Evolutionary conservation across 2,113 vertebrate species (phyloP).

Genomic region (Fregata magnificens): DNA sequence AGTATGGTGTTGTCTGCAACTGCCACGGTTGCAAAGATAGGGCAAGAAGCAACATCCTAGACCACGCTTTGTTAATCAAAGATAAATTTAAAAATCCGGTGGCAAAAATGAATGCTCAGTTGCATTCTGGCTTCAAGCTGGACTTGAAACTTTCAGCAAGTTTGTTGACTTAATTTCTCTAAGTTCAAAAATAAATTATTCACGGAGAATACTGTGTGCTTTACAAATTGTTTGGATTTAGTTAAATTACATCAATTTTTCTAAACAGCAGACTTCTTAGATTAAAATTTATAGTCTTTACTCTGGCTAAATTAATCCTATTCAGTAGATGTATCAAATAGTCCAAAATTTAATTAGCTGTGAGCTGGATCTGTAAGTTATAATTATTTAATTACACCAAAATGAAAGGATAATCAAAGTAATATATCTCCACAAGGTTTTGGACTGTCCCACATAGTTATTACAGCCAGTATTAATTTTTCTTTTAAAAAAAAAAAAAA

Average conservation of each 20-base stretch:
- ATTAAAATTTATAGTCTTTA: slow-evolving; percentile 53
- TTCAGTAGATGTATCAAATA: slow-evolving; percentile 37
- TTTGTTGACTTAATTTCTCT: slow-evolving; percentile 37
- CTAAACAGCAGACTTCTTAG: slow-evolving; percentile 29
- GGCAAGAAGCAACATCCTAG: neutral
- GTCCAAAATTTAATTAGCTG: slow-evolving; percentile 69
- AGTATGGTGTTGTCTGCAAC: neutral
- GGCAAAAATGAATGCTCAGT: neutral
- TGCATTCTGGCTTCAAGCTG: neutral
- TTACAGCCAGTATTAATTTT: slow-evolving; percentile 1
- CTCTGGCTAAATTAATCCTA: slow-evolving; percentile 60
- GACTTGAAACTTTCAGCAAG: neutral
- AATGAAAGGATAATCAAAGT: slow-evolving; percentile 67
- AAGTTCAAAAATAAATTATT: slow-evolving; percentile 34
- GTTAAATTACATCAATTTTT: slow-evolving; percentile 54
- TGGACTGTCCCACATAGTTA: slow-evolving; percentile 2
- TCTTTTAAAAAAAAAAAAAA: neutral
- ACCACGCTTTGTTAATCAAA: neutral
- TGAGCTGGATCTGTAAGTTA: slow-evolving; percentile 56
- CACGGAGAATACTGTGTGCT: neutral
- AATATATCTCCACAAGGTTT: slow-evolving; percentile 54
- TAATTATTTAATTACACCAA: slow-evolving; percentile 73
- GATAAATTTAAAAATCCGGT: neutral
- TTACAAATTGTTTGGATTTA: slow-evolving; percentile 50
- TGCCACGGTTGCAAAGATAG: neutral